Conservation (phyloP, 2,888 invertebrate species). For the Oxyscelio sp. region DNA sequence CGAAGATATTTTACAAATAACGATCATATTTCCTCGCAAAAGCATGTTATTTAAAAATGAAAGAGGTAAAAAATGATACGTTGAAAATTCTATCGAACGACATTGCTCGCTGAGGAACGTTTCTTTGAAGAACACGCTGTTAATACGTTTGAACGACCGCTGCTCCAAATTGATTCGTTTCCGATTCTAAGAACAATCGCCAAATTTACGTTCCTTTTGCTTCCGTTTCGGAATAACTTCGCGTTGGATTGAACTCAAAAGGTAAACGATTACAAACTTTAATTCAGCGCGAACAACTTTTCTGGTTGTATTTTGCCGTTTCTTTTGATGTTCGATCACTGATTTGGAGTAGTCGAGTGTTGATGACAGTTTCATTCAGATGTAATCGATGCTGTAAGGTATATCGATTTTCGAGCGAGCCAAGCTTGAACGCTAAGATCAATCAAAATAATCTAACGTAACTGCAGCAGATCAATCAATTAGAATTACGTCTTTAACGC, state of each 20-base stretch:
- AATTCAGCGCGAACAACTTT: conserved; percentile 8
- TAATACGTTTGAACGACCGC: conserved; percentile 32
- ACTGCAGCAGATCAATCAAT: too few species aligned
- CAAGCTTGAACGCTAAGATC: too few species aligned
- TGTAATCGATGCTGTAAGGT: too few species aligned
- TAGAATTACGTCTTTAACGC: too few species aligned
- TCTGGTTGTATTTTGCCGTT: conserved; percentile 5
- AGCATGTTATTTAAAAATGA: too few species aligned
- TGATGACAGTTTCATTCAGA: conserved; percentile 42
- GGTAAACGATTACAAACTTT: conserved; percentile 1
- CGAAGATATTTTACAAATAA: background rate
- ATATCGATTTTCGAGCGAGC: too few species aligned
- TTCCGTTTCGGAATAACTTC: conserved; percentile 1
- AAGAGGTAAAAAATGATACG: too few species aligned
- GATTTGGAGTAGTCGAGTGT: conserved; percentile 49
- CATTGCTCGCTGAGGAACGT: conserved; percentile 45
- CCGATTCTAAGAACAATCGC: conserved; percentile 13
- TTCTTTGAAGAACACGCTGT: conserved; percentile 40
- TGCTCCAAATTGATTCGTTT: conserved; percentile 52
- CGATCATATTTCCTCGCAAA: too few species aligned
- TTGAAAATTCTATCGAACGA: conserved; percentile 25
- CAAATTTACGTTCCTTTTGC: conserved; percentile 20
- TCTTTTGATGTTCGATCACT: conserved; percentile 14
- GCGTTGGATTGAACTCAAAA: conserved; percentile 9
- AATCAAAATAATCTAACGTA: too few species aligned